Conservation (phyloP, 2,797 vertebrate genomes). For the Tenualosa thibaudeaui region DNA sequence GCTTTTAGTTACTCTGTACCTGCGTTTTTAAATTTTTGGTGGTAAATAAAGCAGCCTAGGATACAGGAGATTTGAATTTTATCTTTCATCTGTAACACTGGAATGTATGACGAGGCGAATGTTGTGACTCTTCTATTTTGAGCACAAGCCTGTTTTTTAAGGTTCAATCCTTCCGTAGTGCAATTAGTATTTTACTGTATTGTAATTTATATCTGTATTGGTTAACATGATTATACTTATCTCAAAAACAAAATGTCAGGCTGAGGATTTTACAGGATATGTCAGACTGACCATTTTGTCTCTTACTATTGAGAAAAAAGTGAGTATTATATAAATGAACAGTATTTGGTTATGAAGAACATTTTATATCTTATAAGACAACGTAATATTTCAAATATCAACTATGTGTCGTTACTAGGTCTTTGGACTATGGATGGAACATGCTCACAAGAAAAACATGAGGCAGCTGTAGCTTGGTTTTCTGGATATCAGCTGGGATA, state of each 20-base stretch:
- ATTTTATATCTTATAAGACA: too few relatives aligned
- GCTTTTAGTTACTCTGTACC: neutral
- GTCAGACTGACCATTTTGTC: too few relatives aligned
- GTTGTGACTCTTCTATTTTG: too few relatives aligned
- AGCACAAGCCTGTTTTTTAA: too few relatives aligned
- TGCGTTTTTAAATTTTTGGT: neutral
- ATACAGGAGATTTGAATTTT: neutral
- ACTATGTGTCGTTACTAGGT: neutral
- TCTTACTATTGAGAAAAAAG: neutral
- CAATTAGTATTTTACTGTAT: too few relatives aligned
- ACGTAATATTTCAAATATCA: neutral
- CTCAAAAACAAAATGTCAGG: too few relatives aligned
- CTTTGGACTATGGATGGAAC: slow-evolving; percentile 59
- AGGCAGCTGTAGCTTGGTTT: slow-evolving; percentile 71
- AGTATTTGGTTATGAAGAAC: too few relatives aligned
- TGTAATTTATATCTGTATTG: too few relatives aligned
- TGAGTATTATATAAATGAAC: neutral
- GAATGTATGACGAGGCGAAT: neutral
- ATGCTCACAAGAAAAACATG: slow-evolving; percentile 37
- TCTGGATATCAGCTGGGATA: slow-evolving; percentile 65
- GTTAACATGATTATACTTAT: too few relatives aligned
- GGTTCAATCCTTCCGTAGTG: too few relatives aligned
- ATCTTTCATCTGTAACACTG: neutral
- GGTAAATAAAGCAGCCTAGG: neutral
- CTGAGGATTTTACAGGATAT: too few relatives aligned